Conservation (phyloP, 2,797 vertebrate species). For the Taeniopygia guttata region DNA sequence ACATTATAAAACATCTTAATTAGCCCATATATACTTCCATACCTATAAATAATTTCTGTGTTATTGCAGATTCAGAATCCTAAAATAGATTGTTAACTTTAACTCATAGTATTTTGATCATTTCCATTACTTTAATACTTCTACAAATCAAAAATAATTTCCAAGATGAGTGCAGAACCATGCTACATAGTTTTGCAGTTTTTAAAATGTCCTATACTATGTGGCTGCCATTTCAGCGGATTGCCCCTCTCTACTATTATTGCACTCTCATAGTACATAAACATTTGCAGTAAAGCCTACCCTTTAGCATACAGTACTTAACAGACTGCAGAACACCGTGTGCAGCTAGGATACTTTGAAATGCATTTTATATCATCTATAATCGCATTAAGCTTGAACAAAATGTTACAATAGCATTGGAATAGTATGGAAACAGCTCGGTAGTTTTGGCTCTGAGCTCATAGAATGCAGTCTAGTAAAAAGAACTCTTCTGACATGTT, state of each 20-base stretch:
- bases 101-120: not conserved
- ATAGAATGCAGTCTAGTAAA: not conserved
- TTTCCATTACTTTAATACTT: not conserved
- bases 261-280: not conserved
- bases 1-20: not conserved
- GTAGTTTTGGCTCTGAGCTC: not conserved
- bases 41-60: not conserved
- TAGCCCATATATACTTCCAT: not conserved
- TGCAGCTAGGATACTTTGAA: not conserved
- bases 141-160: not conserved
- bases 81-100: not conserved
- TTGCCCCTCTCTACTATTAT: not conserved
- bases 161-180: not conserved
- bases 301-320: not conserved
- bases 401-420: not conserved
- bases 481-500: not conserved
- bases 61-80: not conserved
- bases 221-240: not conserved
- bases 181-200: not conserved
- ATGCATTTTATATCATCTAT: not conserved
- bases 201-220: not conserved
- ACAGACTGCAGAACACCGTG: not conserved
- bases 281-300: not conserved
- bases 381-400: not conserved
- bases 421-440: not conserved